A percentile compares a stretch with the other conserved stretches of the same genome.
These are phyloP conservation scores for Arremon aurantiirostris DNA, from an alignment of 2,797 vertebrate genomes.

Conservation along the genomic window DNA sequence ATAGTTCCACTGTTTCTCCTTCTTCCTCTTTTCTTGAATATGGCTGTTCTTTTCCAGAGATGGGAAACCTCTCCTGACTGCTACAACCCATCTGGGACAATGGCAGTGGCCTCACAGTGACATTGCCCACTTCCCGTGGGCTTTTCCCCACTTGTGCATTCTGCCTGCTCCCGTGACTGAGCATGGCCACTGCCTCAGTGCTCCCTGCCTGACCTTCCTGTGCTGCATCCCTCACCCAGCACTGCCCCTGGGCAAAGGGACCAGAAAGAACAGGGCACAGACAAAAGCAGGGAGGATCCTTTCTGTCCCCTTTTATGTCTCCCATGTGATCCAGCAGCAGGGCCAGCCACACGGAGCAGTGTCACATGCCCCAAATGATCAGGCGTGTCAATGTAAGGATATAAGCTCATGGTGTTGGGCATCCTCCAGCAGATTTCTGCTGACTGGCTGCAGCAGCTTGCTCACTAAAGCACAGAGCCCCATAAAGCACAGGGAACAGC, in stretches of 20 bases:
- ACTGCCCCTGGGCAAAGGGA: not conserved
- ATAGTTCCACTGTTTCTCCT: not conserved
- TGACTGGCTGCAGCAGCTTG: not conserved
- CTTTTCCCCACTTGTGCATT: not conserved
- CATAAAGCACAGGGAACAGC: not conserved
- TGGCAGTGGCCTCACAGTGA: not conserved
- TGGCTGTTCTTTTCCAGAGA: not conserved
- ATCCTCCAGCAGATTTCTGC: not conserved
- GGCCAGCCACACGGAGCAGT: fast-evolving
- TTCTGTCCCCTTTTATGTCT: not conserved
- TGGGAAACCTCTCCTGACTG: not conserved
- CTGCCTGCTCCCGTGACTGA: not conserved
- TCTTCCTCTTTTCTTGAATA: not conserved
- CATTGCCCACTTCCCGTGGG: not conserved
- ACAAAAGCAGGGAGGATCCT: not conserved
- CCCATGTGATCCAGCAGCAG: not conserved
- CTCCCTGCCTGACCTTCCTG: not conserved
- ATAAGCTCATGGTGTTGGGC: not conserved
- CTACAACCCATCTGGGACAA: not conserved
- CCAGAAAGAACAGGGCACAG: not conserved
- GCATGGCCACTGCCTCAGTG: not conserved
- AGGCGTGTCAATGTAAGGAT: not conserved
- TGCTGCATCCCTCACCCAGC: too few relatives aligned
- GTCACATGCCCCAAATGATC: not conserved
- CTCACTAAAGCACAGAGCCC: not conserved